phyloP scores from a whole-genome alignment of 35 echinoderm and acorn worm genomes.

The Acanthaster planci region DNA sequence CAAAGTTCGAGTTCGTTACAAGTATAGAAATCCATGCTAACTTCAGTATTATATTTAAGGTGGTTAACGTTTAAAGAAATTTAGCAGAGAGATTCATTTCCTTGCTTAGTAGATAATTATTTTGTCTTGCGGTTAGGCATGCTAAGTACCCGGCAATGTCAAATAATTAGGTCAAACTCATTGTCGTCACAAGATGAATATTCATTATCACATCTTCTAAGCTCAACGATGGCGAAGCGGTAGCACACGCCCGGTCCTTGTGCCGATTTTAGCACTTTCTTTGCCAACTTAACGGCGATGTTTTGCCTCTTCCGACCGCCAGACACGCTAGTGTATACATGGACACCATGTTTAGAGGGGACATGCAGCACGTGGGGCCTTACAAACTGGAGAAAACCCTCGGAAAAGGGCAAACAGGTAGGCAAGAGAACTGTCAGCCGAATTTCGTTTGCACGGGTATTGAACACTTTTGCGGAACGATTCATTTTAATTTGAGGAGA shows the following conservation, averaged over 20 bases:
- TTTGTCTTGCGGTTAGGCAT: no score
- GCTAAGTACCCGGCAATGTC: no score
- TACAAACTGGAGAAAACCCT: conserved; percentile 98
- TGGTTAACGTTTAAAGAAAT: no score
- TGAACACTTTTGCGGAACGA: not conserved
- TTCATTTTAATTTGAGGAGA: not conserved
- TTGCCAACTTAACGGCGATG: not conserved
- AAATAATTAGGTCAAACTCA: not conserved
- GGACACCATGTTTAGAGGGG: conserved; percentile 78
- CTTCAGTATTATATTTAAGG: no score
- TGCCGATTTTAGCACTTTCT: not conserved
- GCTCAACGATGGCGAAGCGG: not conserved
- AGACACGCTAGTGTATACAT: not conserved
- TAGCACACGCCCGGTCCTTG: not conserved
- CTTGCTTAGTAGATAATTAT: no score
- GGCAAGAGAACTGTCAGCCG: conserved; percentile 9
- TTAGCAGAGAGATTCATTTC: no score
- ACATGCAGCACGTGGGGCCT: conserved; percentile 94
- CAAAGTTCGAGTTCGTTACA: not conserved
- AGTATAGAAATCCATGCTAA: no score
- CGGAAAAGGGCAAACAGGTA: conserved; percentile 97
- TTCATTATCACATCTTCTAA: conserved; percentile 4
- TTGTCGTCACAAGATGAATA: conserved; percentile 7
- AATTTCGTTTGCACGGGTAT: not conserved
- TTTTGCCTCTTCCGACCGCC: not conserved